Evolutionary conservation across 2,113 vertebrate species (phyloP), one percentile per base, ranked within the genome.

Genomic region (Coturnix japonica): DNA sequence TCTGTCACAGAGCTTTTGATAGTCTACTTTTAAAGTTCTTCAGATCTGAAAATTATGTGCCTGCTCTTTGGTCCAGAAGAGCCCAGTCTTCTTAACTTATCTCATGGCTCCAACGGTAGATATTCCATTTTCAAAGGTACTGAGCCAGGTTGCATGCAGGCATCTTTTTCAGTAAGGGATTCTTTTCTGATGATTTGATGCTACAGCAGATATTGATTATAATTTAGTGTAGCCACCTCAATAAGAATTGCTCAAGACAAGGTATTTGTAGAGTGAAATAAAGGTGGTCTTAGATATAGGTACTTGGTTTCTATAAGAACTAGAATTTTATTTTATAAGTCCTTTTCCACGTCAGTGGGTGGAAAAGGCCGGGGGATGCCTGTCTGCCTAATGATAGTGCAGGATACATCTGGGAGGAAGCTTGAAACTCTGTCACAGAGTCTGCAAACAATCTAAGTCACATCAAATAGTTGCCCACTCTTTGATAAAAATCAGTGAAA

Each of bases 401-500:
- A 95, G 84, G 65, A 92, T 91, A 81, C 71, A 87, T 63, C 93
- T 95, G 88, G 78, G 54, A 96, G 74, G 70, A 95, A 91, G 37
- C 94, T 94, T 87, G 81, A 66, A 80, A 93, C 80, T 90, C 80
- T 90, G 22, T 85, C 22, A 35, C 53, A 51, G 35, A 37, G 60
- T 81, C 82, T 93, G 79, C 91, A 95, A 80, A 91, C 84, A 87
- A 90, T 93, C 75, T 77, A 94, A 56, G 76, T 77, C 60, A n/a
- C 65, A 85, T 96, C 84, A 84, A 94, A 84, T 94, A 81, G 73
- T 89, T 95, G 65, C 91, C 93, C 77, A 65, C 63, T 81, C 90
- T 94, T 96, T 91, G 94, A 91, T 94, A 96, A 74, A 96, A 92
- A 90, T 79, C 91, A 84, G 89, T 90, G 92, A 70, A 89, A 94